phyloP scores from a whole-genome alignment of 2,888 invertebrate genomes.

The Morpho helenor region DNA sequence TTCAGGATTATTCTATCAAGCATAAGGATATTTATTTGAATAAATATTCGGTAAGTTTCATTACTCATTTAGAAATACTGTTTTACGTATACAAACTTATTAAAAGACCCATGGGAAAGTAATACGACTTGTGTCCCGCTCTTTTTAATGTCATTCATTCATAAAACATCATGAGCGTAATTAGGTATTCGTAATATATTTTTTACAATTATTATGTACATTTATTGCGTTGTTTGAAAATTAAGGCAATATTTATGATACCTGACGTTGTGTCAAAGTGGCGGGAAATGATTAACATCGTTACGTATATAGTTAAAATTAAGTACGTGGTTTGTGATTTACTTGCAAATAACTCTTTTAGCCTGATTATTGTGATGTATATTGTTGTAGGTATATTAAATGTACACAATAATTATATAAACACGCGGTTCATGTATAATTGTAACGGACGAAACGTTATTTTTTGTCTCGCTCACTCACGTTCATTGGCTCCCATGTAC shows the following conservation, averaged over 20 bases:
- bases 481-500: constrained; percentile 25
- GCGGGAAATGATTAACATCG: constrained; percentile 50
- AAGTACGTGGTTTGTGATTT: constrained; percentile 13
- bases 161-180: constrained; percentile 14
- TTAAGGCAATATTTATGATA: constrained; percentile 3
- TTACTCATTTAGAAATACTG: constrained; percentile 27
- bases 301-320: constrained; percentile 24
- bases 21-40: constrained; percentile 82
- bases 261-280: constrained; percentile 38
- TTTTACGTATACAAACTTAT: constrained; percentile 28
- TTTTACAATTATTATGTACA: background rate
- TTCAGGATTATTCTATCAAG: constrained; percentile 84
- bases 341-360: too few relatives aligned
- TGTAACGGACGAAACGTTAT: constrained; percentile 43
- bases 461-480: constrained; percentile 42
- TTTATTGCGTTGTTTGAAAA: background rate
- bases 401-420: constrained; percentile 6
- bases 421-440: constrained; percentile 24
- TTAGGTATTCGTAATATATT: constrained; percentile 7
- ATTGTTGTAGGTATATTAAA: background rate
- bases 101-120: constrained; percentile 61
- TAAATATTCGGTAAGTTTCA: constrained; percentile 84
- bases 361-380: background rate
- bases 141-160: constrained; percentile 69
- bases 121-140: constrained; percentile 68